These are phyloP conservation scores for Megalonaias nervosa DNA, from an alignment of 1,140 invertebrate genomes.

Conservation along the genomic window DNA sequence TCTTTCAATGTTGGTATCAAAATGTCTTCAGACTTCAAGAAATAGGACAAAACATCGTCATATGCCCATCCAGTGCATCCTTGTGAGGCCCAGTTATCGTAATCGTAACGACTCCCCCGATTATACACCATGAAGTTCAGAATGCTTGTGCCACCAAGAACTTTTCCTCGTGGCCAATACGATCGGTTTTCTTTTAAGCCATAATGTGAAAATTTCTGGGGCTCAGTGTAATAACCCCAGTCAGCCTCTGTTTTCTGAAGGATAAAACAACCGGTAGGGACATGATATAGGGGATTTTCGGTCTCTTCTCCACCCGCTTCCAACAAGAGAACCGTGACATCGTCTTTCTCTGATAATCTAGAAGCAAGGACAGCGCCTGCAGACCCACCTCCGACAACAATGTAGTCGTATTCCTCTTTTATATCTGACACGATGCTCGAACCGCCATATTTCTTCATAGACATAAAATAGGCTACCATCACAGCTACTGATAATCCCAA, in stretches of 20 bases:
- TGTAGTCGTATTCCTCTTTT: conserved; percentile 8
- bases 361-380: conserved; percentile 94
- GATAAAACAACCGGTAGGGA: conserved; percentile 34
- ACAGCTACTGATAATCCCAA: too few species aligned
- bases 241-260: conserved; percentile 74
- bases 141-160: too few species aligned
- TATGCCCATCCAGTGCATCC: conserved; percentile 95
- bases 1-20: conserved; percentile 34
- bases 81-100: too few species aligned
- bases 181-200: conserved; percentile 25
- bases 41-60: conserved; percentile 88
- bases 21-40: conserved; percentile 82
- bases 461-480: too few species aligned
- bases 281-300: conserved; percentile 81
- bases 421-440: not conserved
- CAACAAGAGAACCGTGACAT: conserved; percentile 84
- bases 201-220: conserved; percentile 84
- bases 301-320: conserved; percentile 94
- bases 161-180: too few species aligned
- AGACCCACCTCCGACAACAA: conserved; percentile 84
- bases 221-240: conserved; percentile 94
- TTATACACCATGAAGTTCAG: too few species aligned
- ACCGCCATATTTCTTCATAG: conserved; percentile 61
- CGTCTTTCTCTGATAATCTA: conserved; percentile 83
- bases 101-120: too few species aligned